These are phyloP conservation scores for Danionella dracula DNA, from an alignment of 2,797 vertebrate species.

Conservation along the genomic window DNA sequence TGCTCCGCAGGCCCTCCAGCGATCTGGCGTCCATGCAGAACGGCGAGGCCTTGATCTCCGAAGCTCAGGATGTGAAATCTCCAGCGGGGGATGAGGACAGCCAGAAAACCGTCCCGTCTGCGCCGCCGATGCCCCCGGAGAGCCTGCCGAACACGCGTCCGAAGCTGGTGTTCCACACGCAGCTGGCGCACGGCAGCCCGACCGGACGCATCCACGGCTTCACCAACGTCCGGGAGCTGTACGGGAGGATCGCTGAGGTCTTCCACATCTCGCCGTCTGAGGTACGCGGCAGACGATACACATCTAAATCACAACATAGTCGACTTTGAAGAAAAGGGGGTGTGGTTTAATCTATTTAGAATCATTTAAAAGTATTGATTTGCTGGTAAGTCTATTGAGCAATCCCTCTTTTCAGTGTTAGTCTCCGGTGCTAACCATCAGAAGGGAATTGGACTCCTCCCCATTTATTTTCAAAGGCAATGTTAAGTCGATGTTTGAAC, in stretches of 20 bases:
- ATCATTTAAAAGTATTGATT: too few species aligned
- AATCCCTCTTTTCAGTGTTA: too few species aligned
- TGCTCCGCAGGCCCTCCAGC: conserved; percentile 48
- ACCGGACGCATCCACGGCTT: conserved; percentile 91
- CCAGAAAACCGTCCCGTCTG: conserved; percentile 42
- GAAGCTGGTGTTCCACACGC: conserved; percentile 90
- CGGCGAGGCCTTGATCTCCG: conserved; percentile 68
- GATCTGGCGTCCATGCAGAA: conserved; percentile 78
- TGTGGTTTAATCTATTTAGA: too few species aligned
- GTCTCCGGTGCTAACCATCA: too few species aligned
- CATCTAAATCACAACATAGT: too few species aligned
- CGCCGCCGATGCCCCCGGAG: conserved; percentile 64
- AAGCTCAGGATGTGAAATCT: conserved; percentile 51
- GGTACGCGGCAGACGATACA: conserved; percentile 61
- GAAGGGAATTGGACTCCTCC: too few species aligned
- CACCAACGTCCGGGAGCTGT: conserved; percentile 89
- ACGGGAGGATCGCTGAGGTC: conserved; percentile 83
- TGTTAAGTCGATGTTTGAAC: too few species aligned
- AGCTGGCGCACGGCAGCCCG: conserved; percentile 89
- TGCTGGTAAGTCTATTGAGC: too few species aligned
- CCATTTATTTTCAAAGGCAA: too few species aligned
- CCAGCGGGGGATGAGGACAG: conserved; percentile 49
- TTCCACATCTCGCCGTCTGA: conserved; percentile 79
- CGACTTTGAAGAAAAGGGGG: too few species aligned
- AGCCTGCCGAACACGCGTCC: conserved; percentile 75